Percentiles rank a stretch among this genome's conserved stretches.
These are phyloP conservation scores for Crocodylus rhombifer DNA, from an alignment of 2,797 vertebrate genomes.

Conservation along the genomic window DNA sequence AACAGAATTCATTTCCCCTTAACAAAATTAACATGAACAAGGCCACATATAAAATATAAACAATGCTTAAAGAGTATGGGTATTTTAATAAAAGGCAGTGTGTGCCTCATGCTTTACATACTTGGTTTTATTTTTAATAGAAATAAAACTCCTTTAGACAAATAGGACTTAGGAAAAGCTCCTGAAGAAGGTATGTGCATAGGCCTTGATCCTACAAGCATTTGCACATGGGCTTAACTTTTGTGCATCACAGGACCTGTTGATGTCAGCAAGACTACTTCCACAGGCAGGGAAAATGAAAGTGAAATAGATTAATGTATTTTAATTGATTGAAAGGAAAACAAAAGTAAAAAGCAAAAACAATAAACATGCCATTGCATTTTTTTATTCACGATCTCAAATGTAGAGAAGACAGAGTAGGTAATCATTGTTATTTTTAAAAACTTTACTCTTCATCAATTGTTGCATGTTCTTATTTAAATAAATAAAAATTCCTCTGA, in stretches of 20 bases:
- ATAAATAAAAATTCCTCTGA: too few relatives aligned
- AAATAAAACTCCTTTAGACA: background rate
- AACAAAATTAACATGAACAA: background rate
- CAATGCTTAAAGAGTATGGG: background rate
- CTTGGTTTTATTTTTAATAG: background rate
- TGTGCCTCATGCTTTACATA: background rate
- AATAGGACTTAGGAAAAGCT: background rate
- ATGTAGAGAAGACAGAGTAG: too few relatives aligned
- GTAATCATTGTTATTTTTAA: too few relatives aligned
- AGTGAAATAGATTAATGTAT: conserved; percentile 49
- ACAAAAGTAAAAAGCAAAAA: background rate
- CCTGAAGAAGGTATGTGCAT: background rate
- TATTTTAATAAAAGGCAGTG: background rate
- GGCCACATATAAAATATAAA: background rate
- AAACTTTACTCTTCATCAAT: too few relatives aligned
- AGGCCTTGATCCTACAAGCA: background rate
- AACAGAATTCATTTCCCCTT: background rate
- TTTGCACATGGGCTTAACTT: background rate
- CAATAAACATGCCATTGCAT: too few relatives aligned
- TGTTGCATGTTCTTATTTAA: too few relatives aligned
- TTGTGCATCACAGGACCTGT: background rate
- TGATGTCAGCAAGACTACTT: background rate
- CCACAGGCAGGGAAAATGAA: conserved; percentile 28
- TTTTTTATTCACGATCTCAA: too few relatives aligned
- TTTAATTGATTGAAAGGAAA: background rate